These are phyloP conservation scores for Etheostoma perlongum DNA, from an alignment of 2,797 vertebrate species.

Conservation along the genomic window DNA sequence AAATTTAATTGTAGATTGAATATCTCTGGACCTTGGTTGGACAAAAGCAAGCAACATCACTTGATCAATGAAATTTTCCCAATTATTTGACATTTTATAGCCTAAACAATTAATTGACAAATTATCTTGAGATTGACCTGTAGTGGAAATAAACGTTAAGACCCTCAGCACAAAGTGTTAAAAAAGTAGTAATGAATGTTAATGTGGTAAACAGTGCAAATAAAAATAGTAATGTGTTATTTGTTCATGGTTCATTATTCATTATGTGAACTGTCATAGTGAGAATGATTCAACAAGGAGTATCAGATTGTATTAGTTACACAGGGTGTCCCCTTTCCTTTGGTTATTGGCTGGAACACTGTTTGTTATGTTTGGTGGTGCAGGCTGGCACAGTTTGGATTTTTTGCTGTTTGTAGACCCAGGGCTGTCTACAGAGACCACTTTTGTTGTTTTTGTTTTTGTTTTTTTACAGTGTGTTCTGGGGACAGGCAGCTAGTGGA, in stretches of 20 bases:
- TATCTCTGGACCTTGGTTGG: neutral
- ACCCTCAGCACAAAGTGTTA: neutral
- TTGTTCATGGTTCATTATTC: neutral
- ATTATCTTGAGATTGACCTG: no score
- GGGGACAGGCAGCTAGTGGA: no score
- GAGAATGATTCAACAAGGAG: neutral
- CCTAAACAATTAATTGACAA: neutral
- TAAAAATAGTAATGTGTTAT: neutral
- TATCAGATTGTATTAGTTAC: neutral
- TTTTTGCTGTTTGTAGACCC: no score
- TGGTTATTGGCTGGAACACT: no score
- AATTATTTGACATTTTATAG: neutral
- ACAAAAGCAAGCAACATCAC: neutral
- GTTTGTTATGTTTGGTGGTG: no score
- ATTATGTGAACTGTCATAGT: neutral
- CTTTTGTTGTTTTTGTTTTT: no score
- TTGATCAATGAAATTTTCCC: neutral
- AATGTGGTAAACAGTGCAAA: neutral
- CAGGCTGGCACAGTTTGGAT: no score
- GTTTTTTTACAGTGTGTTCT: no score
- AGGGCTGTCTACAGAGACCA: no score
- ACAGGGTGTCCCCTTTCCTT: neutral
- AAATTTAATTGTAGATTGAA: neutral
- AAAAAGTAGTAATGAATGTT: neutral
- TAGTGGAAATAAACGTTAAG: neutral